Conservation (phyloP, 2,888 invertebrate genomes). For the Hipparchia semele region DNA sequence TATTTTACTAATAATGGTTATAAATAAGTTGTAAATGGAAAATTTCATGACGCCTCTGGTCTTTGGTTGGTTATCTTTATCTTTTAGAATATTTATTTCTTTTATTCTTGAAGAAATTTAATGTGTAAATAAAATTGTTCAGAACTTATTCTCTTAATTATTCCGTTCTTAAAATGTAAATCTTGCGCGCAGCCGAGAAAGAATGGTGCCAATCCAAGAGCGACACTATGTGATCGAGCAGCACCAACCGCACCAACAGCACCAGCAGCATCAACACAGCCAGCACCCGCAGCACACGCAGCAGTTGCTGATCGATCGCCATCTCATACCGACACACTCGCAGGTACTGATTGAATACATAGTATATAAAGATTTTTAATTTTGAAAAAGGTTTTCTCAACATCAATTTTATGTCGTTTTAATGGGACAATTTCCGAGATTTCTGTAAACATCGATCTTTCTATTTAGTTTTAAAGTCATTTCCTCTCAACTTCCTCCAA, state of each 20-base stretch:
- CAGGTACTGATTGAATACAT: slow-evolving; percentile 53
- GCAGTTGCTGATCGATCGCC: slow-evolving; percentile 52
- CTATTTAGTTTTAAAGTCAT: too few relatives aligned
- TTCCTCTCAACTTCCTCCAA: too few relatives aligned
- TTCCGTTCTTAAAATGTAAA: neutral
- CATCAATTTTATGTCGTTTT: too few relatives aligned
- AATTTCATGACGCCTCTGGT: too few relatives aligned
- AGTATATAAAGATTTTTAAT: too few relatives aligned
- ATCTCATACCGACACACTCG: slow-evolving; percentile 51
- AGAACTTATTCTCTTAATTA: neutral
- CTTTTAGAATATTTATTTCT: too few relatives aligned
- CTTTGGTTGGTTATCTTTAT: too few relatives aligned
- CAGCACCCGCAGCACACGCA: slow-evolving; percentile 59
- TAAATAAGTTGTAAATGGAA: too few relatives aligned
- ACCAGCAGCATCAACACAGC: slow-evolving; percentile 67
- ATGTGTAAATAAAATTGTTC: neutral
- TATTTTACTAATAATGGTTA: too few relatives aligned
- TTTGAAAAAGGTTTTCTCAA: too few relatives aligned
- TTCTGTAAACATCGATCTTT: too few relatives aligned
- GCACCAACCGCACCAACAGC: slow-evolving; percentile 55
- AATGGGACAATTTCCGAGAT: too few relatives aligned
- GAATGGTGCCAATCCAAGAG: slow-evolving; percentile 66
- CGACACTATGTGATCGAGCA: slow-evolving; percentile 62
- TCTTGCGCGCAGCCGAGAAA: slow-evolving; percentile 51
- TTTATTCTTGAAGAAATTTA: neutral